Evolutionary conservation across 2,888 invertebrate genomes (phyloP).

Genomic region (Microctonus aethiopoides): DNA sequence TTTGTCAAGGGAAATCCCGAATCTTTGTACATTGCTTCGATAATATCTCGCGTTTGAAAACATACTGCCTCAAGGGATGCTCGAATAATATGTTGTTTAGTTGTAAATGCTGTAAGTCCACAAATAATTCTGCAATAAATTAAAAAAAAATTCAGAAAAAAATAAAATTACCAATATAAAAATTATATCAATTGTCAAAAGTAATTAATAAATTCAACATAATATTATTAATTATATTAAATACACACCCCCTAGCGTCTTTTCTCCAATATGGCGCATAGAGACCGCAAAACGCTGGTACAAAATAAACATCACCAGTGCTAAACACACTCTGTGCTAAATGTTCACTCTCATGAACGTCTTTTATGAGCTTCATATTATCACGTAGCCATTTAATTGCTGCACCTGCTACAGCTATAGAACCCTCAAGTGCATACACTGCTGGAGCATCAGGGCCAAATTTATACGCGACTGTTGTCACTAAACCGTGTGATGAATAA

Average conservation of each 20-base stretch:
- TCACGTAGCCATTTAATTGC: constrained; percentile 94
- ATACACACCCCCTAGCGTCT: constrained; percentile 85
- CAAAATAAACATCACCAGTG: constrained; percentile 96
- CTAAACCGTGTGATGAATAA: constrained; percentile 85
- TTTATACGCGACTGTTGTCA: constrained; percentile 92
- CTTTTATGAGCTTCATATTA: constrained; percentile 86
- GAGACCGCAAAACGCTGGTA: constrained; percentile 96
- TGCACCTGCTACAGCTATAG: constrained; percentile 92
- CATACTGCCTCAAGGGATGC: constrained; percentile 96
- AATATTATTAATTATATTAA: not conserved
- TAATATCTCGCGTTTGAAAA: constrained; percentile 93
- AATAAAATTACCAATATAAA: not conserved
- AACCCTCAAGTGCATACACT: constrained; percentile 96
- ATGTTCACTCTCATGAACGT: constrained; percentile 75
- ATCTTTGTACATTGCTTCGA: constrained; percentile 95
- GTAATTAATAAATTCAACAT: not conserved
- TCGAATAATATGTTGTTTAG: constrained; percentile 91
- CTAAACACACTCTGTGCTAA: constrained; percentile 84
- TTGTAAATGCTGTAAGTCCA: constrained; percentile 92
- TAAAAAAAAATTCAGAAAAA: constrained; percentile 25
- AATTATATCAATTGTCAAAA: not conserved
- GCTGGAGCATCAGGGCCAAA: constrained; percentile 84
- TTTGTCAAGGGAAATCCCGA: constrained; percentile 85
- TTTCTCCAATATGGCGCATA: constrained; percentile 99
- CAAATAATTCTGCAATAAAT: constrained; percentile 82